Evolutionary conservation across 1,140 invertebrate genomes (phyloP), one percentile per base, ranked within the genome.

Genomic region (Meloidogyne hapla): DNA sequence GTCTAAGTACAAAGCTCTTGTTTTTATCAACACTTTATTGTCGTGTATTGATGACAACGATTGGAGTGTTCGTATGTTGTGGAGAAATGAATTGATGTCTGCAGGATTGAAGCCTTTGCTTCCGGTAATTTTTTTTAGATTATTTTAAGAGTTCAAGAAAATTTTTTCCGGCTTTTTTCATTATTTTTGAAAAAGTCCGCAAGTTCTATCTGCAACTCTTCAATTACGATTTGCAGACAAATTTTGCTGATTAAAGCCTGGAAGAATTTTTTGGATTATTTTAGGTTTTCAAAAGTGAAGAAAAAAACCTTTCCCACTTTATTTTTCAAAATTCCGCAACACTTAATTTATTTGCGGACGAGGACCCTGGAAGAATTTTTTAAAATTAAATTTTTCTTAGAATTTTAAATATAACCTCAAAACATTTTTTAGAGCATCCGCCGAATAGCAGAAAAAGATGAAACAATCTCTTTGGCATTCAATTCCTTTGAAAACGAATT

Each of bases 11-110:
- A 42, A 69, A 69, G 80, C 79, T 15, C 38, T 80, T 6, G 10
- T 23, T 28, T 67, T 80, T n/a, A 80, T 80, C 45, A 70, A 79
- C 56, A 69, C 64, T 13, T 42, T 80, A 21, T 63, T 80, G 9
- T 70, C 48, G 5, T 21, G 42, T n/a, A 68, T 42, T 25, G 79
- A 83, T 38, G 79, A 80, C n/a, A 66, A 42, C 38, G 79, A 80
- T 13, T 80, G 80, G 79, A 63, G 69, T 33, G 40, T 83, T 40
- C 79, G 80, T 5, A 79, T 82, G 42, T 28, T 83, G 13, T 83
- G 80, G 79, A 77, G 79, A 15, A 45, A 23, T 33, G 79, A 80
- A 26, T 65, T 80, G 2, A 33, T 82, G 42, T 12, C 48, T 25
- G 40, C 76, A 8, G 79, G 79, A 13, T 68, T 80, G 25, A 77